A percentile compares a stretch with the other conserved stretches of the same genome.
Conservation (phyloP, 2,797 vertebrate species). For the Chaetophractus vellerosus region DNA sequence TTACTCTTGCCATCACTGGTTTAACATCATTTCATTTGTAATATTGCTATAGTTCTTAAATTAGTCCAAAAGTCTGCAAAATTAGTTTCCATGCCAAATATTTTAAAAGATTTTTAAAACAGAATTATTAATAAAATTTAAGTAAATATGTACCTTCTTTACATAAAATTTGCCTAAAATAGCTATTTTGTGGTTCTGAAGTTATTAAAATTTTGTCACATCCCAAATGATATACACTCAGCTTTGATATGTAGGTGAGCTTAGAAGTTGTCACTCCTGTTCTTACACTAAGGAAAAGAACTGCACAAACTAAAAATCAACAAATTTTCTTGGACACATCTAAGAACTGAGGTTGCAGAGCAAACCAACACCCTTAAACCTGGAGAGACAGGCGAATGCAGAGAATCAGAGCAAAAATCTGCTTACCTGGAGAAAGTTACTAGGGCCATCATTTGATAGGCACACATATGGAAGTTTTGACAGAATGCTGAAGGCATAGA, state of each 20-base stretch:
- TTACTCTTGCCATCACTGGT: neutral
- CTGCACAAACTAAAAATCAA: neutral
- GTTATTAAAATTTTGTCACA: neutral
- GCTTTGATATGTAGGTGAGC: neutral
- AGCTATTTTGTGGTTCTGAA: neutral
- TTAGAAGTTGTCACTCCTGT: neutral
- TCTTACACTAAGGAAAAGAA: neutral
- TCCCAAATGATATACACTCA: neutral
- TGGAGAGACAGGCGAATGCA: neutral
- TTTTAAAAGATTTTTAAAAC: neutral
- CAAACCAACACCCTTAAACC: neutral
- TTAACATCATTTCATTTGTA: neutral
- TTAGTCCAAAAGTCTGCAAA: neutral
- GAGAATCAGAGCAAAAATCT: neutral
- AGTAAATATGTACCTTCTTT: neutral
- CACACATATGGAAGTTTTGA: neutral
- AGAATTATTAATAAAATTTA: neutral
- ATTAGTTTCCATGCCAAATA: neutral
- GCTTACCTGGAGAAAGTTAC: neutral
- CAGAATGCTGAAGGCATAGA: neutral
- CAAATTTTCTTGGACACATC: neutral
- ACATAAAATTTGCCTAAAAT: neutral
- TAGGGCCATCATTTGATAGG: neutral
- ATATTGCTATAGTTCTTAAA: neutral
- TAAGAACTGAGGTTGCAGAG: neutral